Conservation (phyloP, 1,140 invertebrate genomes). For the Ceratina australensis region DNA sequence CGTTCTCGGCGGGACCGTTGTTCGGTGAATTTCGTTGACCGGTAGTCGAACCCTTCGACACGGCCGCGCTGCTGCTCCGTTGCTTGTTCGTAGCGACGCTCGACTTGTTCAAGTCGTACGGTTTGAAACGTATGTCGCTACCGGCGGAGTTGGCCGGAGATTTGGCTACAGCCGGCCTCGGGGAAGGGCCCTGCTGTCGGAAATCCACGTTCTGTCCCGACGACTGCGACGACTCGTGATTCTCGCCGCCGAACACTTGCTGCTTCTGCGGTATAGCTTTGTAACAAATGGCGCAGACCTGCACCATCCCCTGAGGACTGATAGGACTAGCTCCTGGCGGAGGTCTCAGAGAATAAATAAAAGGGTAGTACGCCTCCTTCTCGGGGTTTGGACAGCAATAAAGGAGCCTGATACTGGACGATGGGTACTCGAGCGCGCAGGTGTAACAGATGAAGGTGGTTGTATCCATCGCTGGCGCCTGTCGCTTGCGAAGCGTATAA, state of each 20-base stretch:
- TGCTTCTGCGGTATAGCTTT: conserved; percentile 90
- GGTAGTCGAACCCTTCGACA: conserved; percentile 74
- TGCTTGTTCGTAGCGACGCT: conserved; percentile 79
- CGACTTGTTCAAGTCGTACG: conserved; percentile 85
- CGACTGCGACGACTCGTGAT: conserved; percentile 75
- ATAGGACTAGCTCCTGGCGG: conserved; percentile 91
- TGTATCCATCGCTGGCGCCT: conserved; percentile 82
- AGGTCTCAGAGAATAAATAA: conserved; percentile 88
- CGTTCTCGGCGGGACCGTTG: conserved; percentile 73
- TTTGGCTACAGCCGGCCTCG: conserved; percentile 79
- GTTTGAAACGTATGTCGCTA: conserved; percentile 85
- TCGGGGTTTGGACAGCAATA: conserved; percentile 92
- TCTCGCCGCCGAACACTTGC: conserved; percentile 84
- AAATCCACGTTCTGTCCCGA: conserved; percentile 71
- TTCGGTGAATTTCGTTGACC: conserved; percentile 77
- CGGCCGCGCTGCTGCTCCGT: conserved; percentile 65
- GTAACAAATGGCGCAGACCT: conserved; percentile 92
- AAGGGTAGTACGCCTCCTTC: conserved; percentile 92
- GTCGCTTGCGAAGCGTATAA: conserved; percentile 88
- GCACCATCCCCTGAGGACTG: conserved; percentile 89
- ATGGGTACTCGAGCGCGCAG: conserved; percentile 89
- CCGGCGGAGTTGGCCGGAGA: conserved; percentile 80
- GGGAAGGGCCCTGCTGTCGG: conserved; percentile 74
- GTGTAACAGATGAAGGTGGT: conserved; percentile 94
- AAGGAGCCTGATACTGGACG: conserved; percentile 87